Percentiles rank a stretch among this genome's conserved stretches.
Conservation (phyloP, 2,113 vertebrate genomes). For the Maccullochella peelii region DNA sequence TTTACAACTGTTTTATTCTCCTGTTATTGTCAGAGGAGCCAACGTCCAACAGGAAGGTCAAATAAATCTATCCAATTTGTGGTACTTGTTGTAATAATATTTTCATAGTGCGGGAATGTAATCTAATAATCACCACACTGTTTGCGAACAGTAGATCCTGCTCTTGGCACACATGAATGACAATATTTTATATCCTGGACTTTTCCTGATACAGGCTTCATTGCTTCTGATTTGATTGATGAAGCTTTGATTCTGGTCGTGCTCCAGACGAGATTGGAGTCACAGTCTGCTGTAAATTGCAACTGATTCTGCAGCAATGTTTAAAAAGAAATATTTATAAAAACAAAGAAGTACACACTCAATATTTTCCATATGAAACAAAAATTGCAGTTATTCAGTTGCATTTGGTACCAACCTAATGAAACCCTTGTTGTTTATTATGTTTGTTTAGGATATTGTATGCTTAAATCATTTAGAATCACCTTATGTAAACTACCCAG, state of each 20-base stretch:
- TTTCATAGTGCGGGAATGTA: neutral
- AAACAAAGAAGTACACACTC: neutral
- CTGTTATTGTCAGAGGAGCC: neutral
- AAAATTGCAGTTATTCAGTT: neutral
- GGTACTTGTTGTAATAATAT: neutral
- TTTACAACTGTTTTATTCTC: neutral
- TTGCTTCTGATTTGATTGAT: neutral
- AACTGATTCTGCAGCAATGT: neutral
- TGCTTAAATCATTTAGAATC: constrained; percentile 63
- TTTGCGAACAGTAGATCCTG: neutral
- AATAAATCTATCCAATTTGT: neutral
- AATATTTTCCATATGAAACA: neutral
- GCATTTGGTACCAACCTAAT: constrained; percentile 21
- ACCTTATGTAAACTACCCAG: constrained; percentile 39
- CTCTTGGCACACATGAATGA: neutral
- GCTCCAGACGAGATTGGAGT: neutral
- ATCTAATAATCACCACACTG: neutral
- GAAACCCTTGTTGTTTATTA: constrained; percentile 28
- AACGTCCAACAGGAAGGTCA: neutral
- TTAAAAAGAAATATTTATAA: neutral
- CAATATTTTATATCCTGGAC: neutral
- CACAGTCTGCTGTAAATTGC: neutral
- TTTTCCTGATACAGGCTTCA: neutral
- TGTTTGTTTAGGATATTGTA: constrained; percentile 49
- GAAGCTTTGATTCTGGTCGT: neutral